These are phyloP conservation scores for Coracopsis vasa DNA, from an alignment of 2,113 vertebrate species.

Conservation along the genomic window DNA sequence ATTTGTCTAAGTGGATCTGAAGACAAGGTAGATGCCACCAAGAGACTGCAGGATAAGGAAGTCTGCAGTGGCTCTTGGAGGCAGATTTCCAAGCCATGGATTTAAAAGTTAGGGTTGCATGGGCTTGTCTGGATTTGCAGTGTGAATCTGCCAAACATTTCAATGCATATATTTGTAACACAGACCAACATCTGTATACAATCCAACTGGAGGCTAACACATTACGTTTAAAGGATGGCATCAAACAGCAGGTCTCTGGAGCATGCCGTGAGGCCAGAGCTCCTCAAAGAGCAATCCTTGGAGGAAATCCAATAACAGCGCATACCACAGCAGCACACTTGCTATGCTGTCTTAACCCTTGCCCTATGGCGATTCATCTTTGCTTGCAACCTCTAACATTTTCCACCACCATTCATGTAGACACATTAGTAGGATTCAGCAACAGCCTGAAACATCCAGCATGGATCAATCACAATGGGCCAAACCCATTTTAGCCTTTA, in stretches of 20 bases:
- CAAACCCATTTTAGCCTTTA: not conserved
- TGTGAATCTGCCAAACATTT: constrained; percentile 12
- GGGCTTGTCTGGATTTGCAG: constrained; percentile 31
- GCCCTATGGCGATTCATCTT: not conserved
- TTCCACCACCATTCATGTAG: not conserved
- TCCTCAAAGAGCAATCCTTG: not conserved
- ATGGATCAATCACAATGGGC: not conserved
- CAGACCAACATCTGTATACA: not conserved
- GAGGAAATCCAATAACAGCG: not conserved
- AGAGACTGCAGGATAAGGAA: not conserved
- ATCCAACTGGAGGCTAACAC: not conserved
- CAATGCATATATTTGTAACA: not conserved
- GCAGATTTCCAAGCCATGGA: constrained; percentile 5
- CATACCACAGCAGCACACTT: not conserved
- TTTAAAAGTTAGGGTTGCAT: constrained; percentile 3
- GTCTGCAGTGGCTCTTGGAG: not conserved
- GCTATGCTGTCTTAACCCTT: constrained; percentile 15
- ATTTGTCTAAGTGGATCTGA: not conserved
- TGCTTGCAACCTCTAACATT: not conserved
- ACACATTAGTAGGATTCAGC: not conserved
- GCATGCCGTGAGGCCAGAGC: not conserved
- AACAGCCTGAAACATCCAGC: not conserved
- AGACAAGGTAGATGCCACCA: not conserved
- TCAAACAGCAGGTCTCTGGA: not conserved
- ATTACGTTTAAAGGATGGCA: not conserved